Conservation (phyloP, 1,140 invertebrate species). For the Rhopalosiphum padi region DNA sequence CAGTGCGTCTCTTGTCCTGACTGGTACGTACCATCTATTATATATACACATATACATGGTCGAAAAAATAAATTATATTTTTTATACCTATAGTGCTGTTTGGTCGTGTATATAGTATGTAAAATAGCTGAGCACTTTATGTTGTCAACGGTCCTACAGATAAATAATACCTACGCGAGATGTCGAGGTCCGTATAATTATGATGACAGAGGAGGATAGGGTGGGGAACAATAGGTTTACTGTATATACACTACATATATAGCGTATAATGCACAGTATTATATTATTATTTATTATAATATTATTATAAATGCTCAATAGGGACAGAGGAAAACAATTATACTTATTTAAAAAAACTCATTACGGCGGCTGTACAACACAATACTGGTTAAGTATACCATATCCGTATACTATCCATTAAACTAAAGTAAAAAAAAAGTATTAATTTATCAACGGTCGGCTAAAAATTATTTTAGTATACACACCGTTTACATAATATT, state of each 20-base stretch:
- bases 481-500: neutral
- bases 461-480: neutral
- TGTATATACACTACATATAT: neutral
- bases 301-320: neutral
- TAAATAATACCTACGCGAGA: conserved; percentile 27
- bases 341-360: neutral
- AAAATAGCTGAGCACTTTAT: conserved; percentile 33
- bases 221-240: conserved; percentile 5
- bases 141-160: conserved; percentile 40
- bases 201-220: neutral
- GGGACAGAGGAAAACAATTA: neutral
- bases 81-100: neutral
- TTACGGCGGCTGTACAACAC: neutral
- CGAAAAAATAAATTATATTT: conserved; percentile 21
- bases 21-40: neutral
- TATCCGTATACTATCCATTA: neutral
- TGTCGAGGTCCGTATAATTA: neutral
- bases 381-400: neutral
- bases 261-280: neutral
- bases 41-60: neutral
- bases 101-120: neutral
- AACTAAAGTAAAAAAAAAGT: neutral
- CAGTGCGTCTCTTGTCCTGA: neutral
- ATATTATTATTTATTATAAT: conserved; percentile 28
- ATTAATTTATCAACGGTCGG: neutral